Evolutionary conservation across 2,888 invertebrate species (phyloP).

Genomic region (Zele albiditarsus): DNA sequence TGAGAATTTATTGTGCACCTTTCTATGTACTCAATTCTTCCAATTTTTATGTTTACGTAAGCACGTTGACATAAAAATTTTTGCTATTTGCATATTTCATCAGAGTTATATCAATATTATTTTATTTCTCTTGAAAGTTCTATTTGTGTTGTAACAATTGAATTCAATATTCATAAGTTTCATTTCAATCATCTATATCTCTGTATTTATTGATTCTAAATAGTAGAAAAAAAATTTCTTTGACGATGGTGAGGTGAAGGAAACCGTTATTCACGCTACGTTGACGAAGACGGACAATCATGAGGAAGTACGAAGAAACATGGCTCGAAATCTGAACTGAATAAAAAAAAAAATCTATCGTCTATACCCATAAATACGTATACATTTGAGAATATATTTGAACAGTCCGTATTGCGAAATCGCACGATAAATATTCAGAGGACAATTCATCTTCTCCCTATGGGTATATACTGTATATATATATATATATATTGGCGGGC

Average conservation of each 20-base stretch:
- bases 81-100: neutral
- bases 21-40: no score
- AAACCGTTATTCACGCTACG: neutral
- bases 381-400: constrained; percentile 8
- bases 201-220: no score
- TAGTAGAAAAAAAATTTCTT: neutral
- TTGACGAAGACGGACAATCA: constrained; percentile 10
- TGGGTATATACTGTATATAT: constrained; percentile 11
- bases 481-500: constrained; percentile 16
- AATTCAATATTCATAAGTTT: no score
- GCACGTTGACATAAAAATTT: neutral
- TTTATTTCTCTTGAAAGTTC: no score
- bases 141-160: no score
- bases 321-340: constrained; percentile 10
- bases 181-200: no score
- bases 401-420: constrained; percentile 20
- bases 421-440: constrained; percentile 42
- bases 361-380: neutral
- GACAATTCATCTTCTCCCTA: constrained; percentile 38
- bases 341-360: constrained; percentile 23
- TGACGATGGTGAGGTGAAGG: neutral
- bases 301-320: neutral
- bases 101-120: neutral
- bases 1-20: no score
- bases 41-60: neutral